Evolutionary conservation across 2,797 vertebrate genomes (phyloP), one percentile per base, ranked within the genome.

Genomic region (Oceanodroma leucorhoa): DNA sequence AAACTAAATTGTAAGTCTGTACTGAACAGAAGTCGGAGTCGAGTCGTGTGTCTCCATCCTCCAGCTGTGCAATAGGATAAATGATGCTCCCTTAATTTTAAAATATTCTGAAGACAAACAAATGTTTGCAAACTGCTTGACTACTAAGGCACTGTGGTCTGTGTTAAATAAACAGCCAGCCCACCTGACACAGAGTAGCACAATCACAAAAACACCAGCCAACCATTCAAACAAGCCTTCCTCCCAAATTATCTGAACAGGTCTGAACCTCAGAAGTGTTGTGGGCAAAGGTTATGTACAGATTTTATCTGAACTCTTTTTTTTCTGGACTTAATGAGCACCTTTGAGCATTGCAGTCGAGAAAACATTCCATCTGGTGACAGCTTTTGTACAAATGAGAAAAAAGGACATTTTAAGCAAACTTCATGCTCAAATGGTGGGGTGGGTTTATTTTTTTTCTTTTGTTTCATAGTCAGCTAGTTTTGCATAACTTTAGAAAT

Each of bases 361-460:
- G 78, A 84, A 92, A 50, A 62, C 64, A 86, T 96, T 94, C 87
- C 57, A 81, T 90, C 54, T 83, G 76, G 27, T 94, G 90, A 95
- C 32, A 34, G 51, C 55, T 77, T 94, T 96, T 91, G 86, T 94
- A 95, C 88, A 96, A 96, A 95, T 84, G 87, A 96, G 83, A 91
- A 89, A 93, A 97, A 97, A 95, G 55, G 71, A 79, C 73, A 75
- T 75, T 95, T 97, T 92, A 97, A 96, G 89, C 73, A 93, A 97
- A 91, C 85, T 84, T 65, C 50, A 66, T 87, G 60, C 83, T 90
- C 48, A 89, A 66, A 64, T 73, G 43, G 45, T 76, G 79, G 65
- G 7, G 5, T 10, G 10, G 3, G 1, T 41, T 64, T 41, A 12
- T 55, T 55, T 57, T 77, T 72, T 55, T 45, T 64, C n/a, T 2